Conservation (phyloP, 2,113 vertebrate genomes). For the Protobothrops flavoviridis region DNA sequence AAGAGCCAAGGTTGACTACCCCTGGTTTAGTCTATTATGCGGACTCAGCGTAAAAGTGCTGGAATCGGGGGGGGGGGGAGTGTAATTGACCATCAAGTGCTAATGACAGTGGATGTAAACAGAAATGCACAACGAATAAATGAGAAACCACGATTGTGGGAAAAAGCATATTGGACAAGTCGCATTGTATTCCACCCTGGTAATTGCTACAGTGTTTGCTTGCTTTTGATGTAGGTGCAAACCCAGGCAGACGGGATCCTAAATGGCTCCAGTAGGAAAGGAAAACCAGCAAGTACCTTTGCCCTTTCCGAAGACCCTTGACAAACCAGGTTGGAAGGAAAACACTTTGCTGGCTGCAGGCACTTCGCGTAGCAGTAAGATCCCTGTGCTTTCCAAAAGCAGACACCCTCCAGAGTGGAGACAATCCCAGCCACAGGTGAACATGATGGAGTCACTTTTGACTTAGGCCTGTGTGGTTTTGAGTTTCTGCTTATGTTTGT, state of each 20-base stretch:
- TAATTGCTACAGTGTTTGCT: background rate
- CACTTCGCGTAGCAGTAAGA: constrained; percentile 58
- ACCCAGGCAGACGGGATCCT: background rate
- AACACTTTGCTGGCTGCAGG: background rate
- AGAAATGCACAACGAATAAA: background rate
- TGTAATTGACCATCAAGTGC: background rate
- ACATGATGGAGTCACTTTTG: background rate
- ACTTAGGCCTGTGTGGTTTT: background rate
- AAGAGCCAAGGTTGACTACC: no score
- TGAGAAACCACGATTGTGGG: background rate
- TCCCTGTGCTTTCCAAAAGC: constrained; percentile 55
- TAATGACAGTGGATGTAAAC: background rate
- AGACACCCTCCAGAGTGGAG: constrained; percentile 16
- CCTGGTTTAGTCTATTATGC: background rate
- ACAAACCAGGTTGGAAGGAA: constrained; percentile 13
- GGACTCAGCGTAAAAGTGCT: background rate
- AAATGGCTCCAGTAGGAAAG: constrained; percentile 10
- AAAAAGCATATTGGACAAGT: background rate
- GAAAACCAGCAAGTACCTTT: background rate
- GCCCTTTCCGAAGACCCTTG: background rate
- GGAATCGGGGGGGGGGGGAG: background rate
- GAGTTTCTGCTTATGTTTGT: background rate
- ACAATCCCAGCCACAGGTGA: constrained; percentile 51
- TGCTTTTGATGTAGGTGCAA: background rate
- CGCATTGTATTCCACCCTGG: background rate